A percentile compares a stretch with the other conserved stretches of the same genome.
Conservation (phyloP, 2,888 invertebrate genomes). For the Heliconius charithonia region DNA sequence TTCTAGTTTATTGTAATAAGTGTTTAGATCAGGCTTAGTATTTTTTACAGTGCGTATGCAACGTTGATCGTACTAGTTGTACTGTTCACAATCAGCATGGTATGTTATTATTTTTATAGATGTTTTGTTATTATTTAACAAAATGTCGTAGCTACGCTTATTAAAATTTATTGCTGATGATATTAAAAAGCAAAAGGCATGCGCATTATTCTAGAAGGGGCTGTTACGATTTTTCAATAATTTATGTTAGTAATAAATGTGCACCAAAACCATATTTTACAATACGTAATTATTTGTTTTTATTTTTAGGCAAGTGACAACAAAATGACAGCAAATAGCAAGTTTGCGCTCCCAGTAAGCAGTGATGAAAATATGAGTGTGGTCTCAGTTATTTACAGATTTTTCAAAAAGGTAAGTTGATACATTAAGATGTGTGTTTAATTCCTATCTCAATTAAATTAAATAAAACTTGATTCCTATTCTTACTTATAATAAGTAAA, state of each 20-base stretch:
- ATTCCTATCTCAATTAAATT: not conserved
- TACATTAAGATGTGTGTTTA: not conserved
- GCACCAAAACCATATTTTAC: not conserved
- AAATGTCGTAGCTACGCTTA: not conserved
- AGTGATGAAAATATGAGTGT: conserved; percentile 80
- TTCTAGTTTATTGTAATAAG: conserved; percentile 24
- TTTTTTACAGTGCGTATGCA: conserved; percentile 33
- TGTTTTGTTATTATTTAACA: not conserved
- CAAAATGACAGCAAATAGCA: conserved; percentile 75
- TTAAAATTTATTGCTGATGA: not conserved
- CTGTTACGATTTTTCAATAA: not conserved
- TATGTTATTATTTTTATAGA: conserved; percentile 33
- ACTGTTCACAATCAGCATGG: conserved; percentile 36
- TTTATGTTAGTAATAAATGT: not conserved
- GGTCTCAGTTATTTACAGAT: conserved; percentile 84
- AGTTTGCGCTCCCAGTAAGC: conserved; percentile 71
- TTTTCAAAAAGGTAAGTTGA: conserved; percentile 84
- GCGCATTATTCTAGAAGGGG: not conserved
- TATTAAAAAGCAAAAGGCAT: not conserved
- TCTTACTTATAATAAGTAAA: too few relatives aligned
- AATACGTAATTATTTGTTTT: not conserved
- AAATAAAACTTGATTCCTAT: not conserved
- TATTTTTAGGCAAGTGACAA: conserved; percentile 64
- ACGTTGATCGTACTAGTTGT: conserved; percentile 31
- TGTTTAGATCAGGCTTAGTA: conserved; percentile 25